Conservation (phyloP, 2,888 invertebrate species). For the Troides oblongomaculatus region DNA sequence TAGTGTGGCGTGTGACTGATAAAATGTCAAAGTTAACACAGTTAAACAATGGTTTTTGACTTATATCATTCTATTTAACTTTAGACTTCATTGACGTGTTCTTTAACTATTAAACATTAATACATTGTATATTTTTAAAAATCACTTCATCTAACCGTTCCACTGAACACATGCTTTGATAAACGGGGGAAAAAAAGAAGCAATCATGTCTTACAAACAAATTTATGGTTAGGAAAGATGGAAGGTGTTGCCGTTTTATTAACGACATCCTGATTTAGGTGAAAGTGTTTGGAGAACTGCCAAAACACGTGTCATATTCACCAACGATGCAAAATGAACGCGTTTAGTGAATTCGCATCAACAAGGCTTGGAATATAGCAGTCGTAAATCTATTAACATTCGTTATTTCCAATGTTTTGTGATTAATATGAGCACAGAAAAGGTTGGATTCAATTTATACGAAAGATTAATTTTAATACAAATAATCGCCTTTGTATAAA, state of each 20-base stretch:
- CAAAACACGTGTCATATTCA: conserved; percentile 58
- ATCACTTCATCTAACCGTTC: background rate
- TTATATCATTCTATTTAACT: background rate
- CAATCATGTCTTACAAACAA: conserved; percentile 6
- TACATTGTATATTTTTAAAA: conserved; percentile 29
- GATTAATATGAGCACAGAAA: conserved; percentile 3
- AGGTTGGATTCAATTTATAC: conserved; percentile 29
- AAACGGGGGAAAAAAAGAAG: conserved; percentile 1
- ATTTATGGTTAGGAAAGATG: conserved; percentile 26
- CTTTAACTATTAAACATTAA: background rate
- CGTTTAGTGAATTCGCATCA: conserved; percentile 47
- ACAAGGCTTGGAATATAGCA: conserved; percentile 53
- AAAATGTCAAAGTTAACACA: no score
- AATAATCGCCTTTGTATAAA: background rate
- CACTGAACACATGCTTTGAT: conserved; percentile 7
- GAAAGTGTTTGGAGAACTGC: conserved; percentile 68
- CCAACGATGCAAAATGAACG: conserved; percentile 60
- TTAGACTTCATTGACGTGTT: background rate
- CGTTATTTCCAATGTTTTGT: conserved; percentile 33
- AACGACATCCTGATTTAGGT: conserved; percentile 57
- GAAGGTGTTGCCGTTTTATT: conserved; percentile 42
- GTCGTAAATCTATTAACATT: conserved; percentile 54
- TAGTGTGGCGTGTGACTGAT: no score
- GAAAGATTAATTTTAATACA: conserved; percentile 21
- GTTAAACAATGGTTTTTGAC: background rate